Base-by-base conservation (phyloP, 37 sponge, comb jelly and placozoan species). In the Aplysina aerophoba region DNA sequence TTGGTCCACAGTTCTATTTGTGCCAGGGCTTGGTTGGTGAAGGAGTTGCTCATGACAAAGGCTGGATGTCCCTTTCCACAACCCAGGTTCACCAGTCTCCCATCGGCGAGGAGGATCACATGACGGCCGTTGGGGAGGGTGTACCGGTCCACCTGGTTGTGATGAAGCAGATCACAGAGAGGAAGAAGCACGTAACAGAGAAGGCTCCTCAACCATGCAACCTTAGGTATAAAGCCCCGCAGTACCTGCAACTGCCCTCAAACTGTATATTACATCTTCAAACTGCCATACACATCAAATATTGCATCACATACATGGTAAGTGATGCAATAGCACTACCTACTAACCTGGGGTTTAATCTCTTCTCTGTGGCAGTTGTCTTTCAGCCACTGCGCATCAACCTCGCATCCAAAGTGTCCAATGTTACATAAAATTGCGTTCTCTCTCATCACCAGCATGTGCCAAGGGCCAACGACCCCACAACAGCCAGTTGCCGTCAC, bases 291-390 rank as follows among this genome's bases (percentile, higher is more conserved):
- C 73, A 17, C 33, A 69, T 69, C 15, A 15, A 15, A 57, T 20
- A 57, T 57, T 15, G 17, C 59, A 79, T n/a, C 57, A 16, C 24
- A 79, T 39, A 16, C 25, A 21, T n/a, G 31, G 15, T 41, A 15
- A n/a, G 15, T 16, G 39, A 19, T 17, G 17, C 17, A 57, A 20
- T 15, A 20, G 17, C 63, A 62, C 4, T 62, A 11, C 63, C 63
- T 31, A 3, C 71, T 69, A 59, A 86, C 90, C 86, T 90, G 90
- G 44, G 90, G 90, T 34, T 90, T 90, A 63, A 90, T 63, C 20
- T 71, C 34, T 0, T 62, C 83, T 40, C 80, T 85, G 79, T 81
- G 56, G 53, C 77, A 57, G 73, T 81, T 81, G 0, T 36, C 19
- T 24, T 77, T 77, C 28, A 69, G 33, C 71, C 71, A 69, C 27